phyloP scores from a whole-genome alignment of 2,113 vertebrate species.

The Prunella fulvescens region DNA sequence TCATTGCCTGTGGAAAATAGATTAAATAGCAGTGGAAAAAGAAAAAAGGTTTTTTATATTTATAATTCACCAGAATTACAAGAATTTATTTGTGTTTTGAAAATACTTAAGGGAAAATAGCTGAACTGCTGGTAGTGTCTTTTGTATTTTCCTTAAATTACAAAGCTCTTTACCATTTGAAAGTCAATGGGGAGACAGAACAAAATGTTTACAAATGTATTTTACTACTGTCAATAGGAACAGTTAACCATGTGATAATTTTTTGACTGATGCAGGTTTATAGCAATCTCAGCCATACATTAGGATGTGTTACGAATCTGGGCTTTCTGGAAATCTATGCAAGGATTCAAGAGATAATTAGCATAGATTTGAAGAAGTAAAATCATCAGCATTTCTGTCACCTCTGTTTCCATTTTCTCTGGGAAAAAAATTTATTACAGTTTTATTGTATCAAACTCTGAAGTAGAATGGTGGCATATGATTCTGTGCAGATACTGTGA shows the following conservation, averaged over 20 bases:
- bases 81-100: not conserved
- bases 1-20: not conserved
- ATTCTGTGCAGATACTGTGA: not conserved
- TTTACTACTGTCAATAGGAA: not conserved
- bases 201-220: not conserved
- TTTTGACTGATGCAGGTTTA: not conserved
- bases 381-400: not conserved
- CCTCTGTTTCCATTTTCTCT: not conserved
- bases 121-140: not conserved
- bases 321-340: not conserved
- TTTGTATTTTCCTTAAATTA: not conserved
- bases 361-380: not conserved
- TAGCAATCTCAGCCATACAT: not conserved
- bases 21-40: not conserved
- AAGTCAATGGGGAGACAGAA: not conserved
- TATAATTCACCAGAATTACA: not conserved
- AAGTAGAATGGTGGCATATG: not conserved
- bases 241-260: not conserved
- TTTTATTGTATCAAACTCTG: not conserved
- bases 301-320: not conserved
- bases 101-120: not conserved
- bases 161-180: not conserved
- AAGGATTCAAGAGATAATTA: not conserved
- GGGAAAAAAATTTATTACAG: not conserved
- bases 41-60: not conserved